Percentiles rank a stretch among this genome's conserved stretches.
phyloP scores from a whole-genome alignment of 2,888 invertebrate species.

The Labia minor region DNA sequence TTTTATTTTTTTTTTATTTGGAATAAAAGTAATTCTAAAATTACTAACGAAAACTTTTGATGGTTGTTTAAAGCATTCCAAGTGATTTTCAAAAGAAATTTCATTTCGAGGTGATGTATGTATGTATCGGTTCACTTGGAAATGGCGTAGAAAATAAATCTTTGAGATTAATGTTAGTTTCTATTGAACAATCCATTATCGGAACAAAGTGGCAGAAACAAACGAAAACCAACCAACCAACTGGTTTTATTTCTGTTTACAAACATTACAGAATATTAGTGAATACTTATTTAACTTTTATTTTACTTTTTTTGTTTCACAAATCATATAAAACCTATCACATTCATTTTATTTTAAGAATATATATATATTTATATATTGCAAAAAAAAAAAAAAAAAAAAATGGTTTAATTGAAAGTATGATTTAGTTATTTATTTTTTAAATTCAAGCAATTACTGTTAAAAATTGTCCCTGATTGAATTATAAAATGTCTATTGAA shows the following conservation, averaged over 20 bases:
- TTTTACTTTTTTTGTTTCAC: too few relatives aligned
- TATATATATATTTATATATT: too few relatives aligned
- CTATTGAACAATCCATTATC: conserved; percentile 13
- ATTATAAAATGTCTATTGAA: too few relatives aligned
- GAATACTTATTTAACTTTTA: background rate
- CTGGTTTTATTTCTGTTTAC: background rate
- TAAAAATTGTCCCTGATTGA: too few relatives aligned
- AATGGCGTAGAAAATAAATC: conserved; percentile 1
- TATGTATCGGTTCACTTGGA: background rate
- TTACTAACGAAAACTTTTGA: background rate
- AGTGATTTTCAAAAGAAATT: background rate
- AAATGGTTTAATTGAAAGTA: too few relatives aligned
- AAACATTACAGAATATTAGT: background rate
- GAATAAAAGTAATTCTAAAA: background rate
- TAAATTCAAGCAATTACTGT: too few relatives aligned
- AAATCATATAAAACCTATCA: too few relatives aligned
- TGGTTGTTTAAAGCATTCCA: background rate
- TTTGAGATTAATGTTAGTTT: background rate
- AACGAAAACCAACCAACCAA: background rate
- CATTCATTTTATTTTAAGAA: too few relatives aligned
- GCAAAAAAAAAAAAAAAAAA: too few relatives aligned
- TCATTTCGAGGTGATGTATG: background rate
- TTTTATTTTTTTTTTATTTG: background rate
- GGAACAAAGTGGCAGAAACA: background rate
- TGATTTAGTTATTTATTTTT: too few relatives aligned